Evolutionary conservation across 53 echinoderm and acorn worm genomes (phyloP).

Genomic region (Paracentrotus lividus): DNA sequence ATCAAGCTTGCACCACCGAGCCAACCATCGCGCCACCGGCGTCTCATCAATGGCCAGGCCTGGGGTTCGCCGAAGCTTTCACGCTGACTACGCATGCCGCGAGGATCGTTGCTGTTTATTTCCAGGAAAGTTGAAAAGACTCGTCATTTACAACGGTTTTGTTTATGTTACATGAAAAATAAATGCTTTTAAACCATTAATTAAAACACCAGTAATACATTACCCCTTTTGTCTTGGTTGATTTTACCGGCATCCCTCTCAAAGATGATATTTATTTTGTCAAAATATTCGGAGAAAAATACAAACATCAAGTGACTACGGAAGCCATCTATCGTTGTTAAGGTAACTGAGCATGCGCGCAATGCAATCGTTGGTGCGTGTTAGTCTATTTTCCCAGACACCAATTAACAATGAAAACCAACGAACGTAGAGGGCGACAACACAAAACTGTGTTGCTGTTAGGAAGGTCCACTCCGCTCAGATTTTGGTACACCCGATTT

Average conservation of each 20-base stretch:
- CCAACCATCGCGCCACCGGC: no score
- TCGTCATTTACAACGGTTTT: neutral
- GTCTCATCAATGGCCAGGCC: neutral
- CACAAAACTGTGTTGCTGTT: no score
- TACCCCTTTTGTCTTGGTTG: slow-evolving; percentile 59
- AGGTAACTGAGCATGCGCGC: slow-evolving; percentile 95
- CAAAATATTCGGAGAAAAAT: neutral
- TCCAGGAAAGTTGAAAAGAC: neutral
- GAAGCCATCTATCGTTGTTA: slow-evolving; percentile 86
- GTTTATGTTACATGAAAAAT: neutral
- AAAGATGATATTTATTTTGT: neutral
- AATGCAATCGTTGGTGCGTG: no score
- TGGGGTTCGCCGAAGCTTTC: neutral
- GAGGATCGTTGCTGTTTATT: neutral
- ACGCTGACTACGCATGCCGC: neutral
- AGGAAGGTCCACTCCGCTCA: no score
- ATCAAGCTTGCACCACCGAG: no score
- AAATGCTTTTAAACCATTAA: no score
- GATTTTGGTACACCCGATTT: no score
- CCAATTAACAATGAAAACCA: no score
- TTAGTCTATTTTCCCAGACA: no score
- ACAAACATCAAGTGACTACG: neutral
- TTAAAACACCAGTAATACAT: neutral
- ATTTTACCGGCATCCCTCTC: slow-evolving; percentile 54
- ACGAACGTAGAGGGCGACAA: no score